A percentile compares a stretch with the other conserved stretches of the same genome.
These are phyloP conservation scores for Anas bernieri DNA, from an alignment of 2,797 vertebrate species.

Conservation along the genomic window DNA sequence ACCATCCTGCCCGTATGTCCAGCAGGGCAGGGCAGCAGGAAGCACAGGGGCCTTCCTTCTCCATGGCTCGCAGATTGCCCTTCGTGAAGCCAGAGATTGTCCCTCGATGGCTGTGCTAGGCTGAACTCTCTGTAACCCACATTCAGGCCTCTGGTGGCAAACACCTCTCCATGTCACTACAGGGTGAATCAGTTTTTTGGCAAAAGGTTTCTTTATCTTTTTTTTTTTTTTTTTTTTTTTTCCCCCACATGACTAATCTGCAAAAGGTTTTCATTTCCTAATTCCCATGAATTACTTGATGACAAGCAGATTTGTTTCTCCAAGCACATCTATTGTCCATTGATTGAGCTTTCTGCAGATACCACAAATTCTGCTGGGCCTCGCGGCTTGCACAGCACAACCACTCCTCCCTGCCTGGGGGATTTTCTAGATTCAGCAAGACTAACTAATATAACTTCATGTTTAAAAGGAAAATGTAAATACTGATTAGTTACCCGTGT, in stretches of 20 bases:
- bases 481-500: accelerated
- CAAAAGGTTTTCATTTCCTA: neutral
- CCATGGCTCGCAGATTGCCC: too few species aligned
- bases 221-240: neutral
- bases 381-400: accelerated
- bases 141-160: neutral
- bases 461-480: neutral
- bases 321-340: accelerated
- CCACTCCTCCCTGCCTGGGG: neutral
- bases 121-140: neutral
- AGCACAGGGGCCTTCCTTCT: neutral
- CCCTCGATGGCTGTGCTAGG: accelerated
- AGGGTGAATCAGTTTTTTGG: neutral
- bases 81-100: neutral
- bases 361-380: neutral
- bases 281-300: neutral
- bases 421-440: neutral
- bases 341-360: neutral
- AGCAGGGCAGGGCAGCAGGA: neutral
- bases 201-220: neutral
- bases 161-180: neutral
- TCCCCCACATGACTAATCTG: neutral
- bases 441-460: accelerated
- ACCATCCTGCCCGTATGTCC: neutral
- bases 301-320: neutral